Conservation (phyloP, 1,140 invertebrate species). For the Agraylea sexmaculata region DNA sequence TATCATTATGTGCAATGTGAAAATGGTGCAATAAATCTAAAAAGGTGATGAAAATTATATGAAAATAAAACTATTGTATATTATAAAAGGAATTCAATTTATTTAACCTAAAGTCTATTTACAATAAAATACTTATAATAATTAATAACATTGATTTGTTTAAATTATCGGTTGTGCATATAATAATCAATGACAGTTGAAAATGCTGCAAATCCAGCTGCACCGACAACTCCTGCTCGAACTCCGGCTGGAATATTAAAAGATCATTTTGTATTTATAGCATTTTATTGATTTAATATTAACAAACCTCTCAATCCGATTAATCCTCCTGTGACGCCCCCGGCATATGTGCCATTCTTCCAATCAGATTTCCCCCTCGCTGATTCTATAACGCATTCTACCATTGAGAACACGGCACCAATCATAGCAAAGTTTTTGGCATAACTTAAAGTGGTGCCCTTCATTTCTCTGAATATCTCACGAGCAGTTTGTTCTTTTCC, state of each 20-base stretch:
- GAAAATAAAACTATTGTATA: no score
- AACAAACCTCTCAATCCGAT: conserved; percentile 79
- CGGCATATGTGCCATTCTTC: conserved; percentile 92
- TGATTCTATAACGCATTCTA: conserved; percentile 87
- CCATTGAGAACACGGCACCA: conserved; percentile 82
- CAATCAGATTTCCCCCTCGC: conserved; percentile 90
- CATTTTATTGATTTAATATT: background rate
- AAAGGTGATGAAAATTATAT: no score
- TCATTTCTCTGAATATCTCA: conserved; percentile 86
- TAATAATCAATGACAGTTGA: conserved; percentile 93
- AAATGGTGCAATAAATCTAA: no score
- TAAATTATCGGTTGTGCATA: conserved; percentile 48
- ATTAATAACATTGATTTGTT: no score
- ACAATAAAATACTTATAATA: no score
- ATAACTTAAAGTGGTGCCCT: conserved; percentile 76
- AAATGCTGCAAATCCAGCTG: conserved; percentile 90
- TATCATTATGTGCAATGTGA: no score
- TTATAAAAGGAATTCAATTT: no score
- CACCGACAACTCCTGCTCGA: conserved; percentile 83
- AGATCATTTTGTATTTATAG: conserved; percentile 12
- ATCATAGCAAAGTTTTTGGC: conserved; percentile 96
- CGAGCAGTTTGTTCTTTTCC: conserved; percentile 74
- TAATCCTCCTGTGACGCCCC: conserved; percentile 86
- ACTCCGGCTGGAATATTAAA: conserved; percentile 66
- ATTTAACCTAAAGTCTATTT: no score